Evolutionary conservation across 2,888 invertebrate genomes (phyloP).

Genomic region (Himalopsyche tibetana): DNA sequence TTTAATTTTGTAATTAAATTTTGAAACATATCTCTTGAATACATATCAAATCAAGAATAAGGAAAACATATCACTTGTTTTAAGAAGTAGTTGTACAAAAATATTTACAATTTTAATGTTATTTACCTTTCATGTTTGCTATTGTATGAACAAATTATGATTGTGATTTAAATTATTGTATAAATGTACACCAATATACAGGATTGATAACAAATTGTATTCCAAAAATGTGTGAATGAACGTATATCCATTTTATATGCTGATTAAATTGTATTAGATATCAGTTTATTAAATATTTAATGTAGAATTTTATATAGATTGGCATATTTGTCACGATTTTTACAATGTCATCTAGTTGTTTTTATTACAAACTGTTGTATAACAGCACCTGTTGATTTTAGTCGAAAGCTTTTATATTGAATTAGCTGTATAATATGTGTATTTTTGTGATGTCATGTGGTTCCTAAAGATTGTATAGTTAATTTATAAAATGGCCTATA

Average conservation of each 20-base stretch:
- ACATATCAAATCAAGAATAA: constrained; percentile 74
- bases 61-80: constrained; percentile 74
- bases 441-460: constrained; percentile 10
- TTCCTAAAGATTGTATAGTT: neutral
- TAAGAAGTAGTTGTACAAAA: constrained; percentile 16
- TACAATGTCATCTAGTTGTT: too few relatives aligned
- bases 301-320: too few relatives aligned
- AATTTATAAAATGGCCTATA: constrained; percentile 14
- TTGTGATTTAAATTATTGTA: too few relatives aligned
- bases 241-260: too few relatives aligned
- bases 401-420: neutral
- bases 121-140: neutral
- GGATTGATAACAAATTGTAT: too few relatives aligned
- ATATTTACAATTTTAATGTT: constrained; percentile 30
- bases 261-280: too few relatives aligned
- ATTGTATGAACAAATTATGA: too few relatives aligned
- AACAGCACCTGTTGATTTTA: neutral
- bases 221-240: too few relatives aligned
- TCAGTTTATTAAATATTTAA: too few relatives aligned
- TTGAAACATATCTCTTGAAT: constrained; percentile 59
- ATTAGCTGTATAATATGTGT: neutral
- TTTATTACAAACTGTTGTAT: neutral
- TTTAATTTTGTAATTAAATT: constrained; percentile 1
- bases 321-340: too few relatives aligned
- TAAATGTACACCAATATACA: too few relatives aligned